Evolutionary conservation across 2,888 invertebrate genomes (phyloP).

Genomic region (Drosophila nr. perissopoda): DNA sequence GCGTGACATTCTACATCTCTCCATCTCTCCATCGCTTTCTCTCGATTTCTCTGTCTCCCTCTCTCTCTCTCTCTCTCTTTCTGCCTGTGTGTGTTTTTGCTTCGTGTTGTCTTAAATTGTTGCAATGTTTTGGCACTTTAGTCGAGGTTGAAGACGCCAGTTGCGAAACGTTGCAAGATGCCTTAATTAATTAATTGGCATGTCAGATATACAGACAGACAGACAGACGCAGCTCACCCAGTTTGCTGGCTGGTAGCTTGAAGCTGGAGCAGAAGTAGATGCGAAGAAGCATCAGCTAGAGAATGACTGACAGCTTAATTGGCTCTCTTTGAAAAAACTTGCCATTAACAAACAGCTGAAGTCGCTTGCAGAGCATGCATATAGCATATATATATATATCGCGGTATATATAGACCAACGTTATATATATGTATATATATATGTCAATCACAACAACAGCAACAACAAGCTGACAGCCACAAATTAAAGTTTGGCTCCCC

Average conservation of each 20-base stretch:
- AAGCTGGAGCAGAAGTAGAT: constrained; percentile 6
- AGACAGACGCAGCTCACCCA: constrained; percentile 21
- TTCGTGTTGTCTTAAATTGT: constrained; percentile 57
- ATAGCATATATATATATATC: constrained; percentile 1
- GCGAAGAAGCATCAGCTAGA: constrained; percentile 48
- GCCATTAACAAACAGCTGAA: constrained; percentile 69
- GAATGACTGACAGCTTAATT: constrained; percentile 83
- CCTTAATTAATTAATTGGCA: constrained; percentile 72
- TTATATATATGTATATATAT: constrained; percentile 1
- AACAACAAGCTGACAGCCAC: constrained; percentile 42
- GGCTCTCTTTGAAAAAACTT: constrained; percentile 77
- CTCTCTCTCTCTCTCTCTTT: neutral
- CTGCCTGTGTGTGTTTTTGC: constrained; percentile 1
- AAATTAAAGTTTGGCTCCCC: constrained; percentile 50
- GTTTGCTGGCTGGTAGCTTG: constrained; percentile 24
- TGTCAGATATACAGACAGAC: constrained; percentile 32
- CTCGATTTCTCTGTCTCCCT: neutral
- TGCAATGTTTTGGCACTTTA: constrained; percentile 54
- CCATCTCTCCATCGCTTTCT: neutral
- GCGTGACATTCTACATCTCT: constrained; percentile 35
- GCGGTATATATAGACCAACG: constrained; percentile 2
- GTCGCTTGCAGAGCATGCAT: constrained; percentile 33
- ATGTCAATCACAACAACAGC: constrained; percentile 26
- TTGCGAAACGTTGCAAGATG: constrained; percentile 49
- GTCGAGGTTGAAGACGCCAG: constrained; percentile 28